Conservation (phyloP, 2,888 invertebrate genomes). For the Philaethria dido region DNA sequence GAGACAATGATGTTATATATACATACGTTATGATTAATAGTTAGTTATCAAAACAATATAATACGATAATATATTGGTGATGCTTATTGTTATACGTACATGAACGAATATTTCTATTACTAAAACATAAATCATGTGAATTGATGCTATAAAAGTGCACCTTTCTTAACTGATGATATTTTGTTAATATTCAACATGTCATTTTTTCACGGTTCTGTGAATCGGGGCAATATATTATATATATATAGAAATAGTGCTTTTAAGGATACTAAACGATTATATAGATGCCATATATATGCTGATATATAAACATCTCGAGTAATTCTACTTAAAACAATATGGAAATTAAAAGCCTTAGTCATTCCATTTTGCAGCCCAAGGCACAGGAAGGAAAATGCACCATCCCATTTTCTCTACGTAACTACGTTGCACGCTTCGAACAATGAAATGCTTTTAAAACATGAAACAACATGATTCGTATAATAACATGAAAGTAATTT, state of each 20-base stretch:
- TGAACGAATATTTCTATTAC: no score
- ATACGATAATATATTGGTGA: no score
- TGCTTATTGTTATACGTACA: no score
- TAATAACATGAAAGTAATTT: constrained; percentile 63
- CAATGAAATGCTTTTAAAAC: constrained; percentile 82
- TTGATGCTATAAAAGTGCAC: no score
- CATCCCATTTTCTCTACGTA: constrained; percentile 76
- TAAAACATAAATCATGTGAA: no score
- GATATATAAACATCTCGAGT: constrained; percentile 16
- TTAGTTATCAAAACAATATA: not conserved
- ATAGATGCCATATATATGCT: not conserved
- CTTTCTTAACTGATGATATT: no score
- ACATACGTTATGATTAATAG: not conserved
- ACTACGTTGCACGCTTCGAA: constrained; percentile 73
- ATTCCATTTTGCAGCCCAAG: constrained; percentile 75
- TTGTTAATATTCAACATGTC: no score
- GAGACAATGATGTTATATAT: constrained; percentile 20
- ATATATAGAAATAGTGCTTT: no score
- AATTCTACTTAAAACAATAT: constrained; percentile 35
- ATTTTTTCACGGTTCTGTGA: no score
- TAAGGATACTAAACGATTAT: not conserved
- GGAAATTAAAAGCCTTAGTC: constrained; percentile 57
- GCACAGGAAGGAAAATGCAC: constrained; percentile 75
- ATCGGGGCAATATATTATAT: no score
- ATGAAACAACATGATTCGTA: constrained; percentile 72